Evolutionary conservation across 2,797 vertebrate species (phyloP).

Genomic region (Chrosomus eos): DNA sequence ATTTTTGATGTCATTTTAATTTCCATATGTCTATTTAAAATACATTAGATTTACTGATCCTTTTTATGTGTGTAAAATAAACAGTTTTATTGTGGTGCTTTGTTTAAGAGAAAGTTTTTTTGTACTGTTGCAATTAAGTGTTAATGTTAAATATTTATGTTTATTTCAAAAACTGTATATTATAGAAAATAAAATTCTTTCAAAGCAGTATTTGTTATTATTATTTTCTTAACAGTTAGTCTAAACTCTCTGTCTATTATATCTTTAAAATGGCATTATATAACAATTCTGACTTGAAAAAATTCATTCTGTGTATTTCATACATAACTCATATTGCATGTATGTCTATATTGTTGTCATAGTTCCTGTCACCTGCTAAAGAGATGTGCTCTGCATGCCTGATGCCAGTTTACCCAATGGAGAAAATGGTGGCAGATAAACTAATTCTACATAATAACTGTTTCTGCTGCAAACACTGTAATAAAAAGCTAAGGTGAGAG

Average conservation of each 20-base stretch:
- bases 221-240: not conserved
- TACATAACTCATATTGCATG: conserved; percentile 16
- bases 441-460: conserved; percentile 80
- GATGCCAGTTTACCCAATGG: conserved; percentile 80
- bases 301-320: not conserved
- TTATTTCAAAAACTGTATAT: conserved; percentile 25
- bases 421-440: conserved; percentile 78
- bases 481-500: conserved; percentile 86
- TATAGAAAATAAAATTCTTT: conserved; percentile 30
- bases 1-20: conserved; percentile 13
- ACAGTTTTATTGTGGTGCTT: conserved; percentile 17
- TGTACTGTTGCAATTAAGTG: conserved; percentile 8
- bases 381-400: conserved; percentile 83
- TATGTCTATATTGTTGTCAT: conserved; percentile 58
- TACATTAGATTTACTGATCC: not conserved
- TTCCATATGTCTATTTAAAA: not conserved
- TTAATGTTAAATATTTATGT: conserved; percentile 22
- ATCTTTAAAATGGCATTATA: not conserved
- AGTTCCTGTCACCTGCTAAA: conserved; percentile 75
- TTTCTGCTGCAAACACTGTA: conserved; percentile 86
- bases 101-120: conserved; percentile 16
- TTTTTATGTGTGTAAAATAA: conserved; percentile 19
- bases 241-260: too few relatives aligned
- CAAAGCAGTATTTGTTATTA: not conserved
- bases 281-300: not conserved